phyloP scores from a whole-genome alignment of 1,140 invertebrate species.

The Caenorhabditis inopinata region DNA sequence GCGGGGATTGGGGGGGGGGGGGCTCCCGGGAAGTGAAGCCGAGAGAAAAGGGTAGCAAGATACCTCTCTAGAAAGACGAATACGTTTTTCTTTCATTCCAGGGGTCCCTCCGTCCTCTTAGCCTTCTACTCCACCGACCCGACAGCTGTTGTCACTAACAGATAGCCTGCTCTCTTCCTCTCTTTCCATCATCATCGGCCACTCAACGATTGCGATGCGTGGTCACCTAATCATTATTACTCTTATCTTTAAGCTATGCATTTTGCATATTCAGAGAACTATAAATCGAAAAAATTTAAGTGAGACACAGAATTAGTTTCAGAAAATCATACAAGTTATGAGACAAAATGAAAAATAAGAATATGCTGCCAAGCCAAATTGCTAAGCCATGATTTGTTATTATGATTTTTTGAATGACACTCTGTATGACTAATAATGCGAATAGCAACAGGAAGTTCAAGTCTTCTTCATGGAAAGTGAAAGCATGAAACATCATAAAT shows the following conservation, averaged over 20 bases:
- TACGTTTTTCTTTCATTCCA: constrained; percentile 30
- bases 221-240: constrained; percentile 27
- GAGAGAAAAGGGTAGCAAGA: not conserved
- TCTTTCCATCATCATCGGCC: not conserved
- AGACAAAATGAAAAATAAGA: no score
- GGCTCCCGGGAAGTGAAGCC: not conserved
- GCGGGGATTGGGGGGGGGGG: not conserved
- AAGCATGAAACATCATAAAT: no score
- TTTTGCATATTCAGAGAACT: not conserved
- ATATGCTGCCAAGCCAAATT: no score
- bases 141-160: not conserved
- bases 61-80: not conserved
- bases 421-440: no score
- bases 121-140: not conserved
- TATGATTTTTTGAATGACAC: no score
- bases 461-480: no score
- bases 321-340: no score
- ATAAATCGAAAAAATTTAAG: no score
- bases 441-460: no score
- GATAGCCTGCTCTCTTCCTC: constrained; percentile 12
- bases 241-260: not conserved
- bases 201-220: constrained; percentile 4
- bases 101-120: constrained; percentile 10
- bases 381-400: no score
- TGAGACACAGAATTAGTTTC: no score